Evolutionary conservation across 2,113 vertebrate species (phyloP), one percentile per base, ranked within the genome.

Genomic region (Scopus umbretta): DNA sequence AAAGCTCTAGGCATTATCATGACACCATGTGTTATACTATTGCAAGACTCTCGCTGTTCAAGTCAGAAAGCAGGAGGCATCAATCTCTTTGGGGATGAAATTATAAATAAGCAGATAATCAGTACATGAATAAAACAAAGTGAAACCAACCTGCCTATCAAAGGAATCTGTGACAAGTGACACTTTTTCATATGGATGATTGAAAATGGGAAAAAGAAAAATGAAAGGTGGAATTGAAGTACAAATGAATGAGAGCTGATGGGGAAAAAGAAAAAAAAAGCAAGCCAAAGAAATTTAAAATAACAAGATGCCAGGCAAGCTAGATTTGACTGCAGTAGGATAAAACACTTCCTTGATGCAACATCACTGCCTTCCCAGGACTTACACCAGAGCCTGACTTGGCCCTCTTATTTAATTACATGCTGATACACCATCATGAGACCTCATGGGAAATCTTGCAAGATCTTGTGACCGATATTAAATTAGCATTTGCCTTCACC

Each of bases 391-490:
- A 82, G 56, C 72, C 61, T 83, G 43, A 47, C 66, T 92, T 92
- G 83, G 91, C 36, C 58, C 78, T 82, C 67, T 87, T 89, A 80
- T 95, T 96, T 95, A 95, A 96, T 95, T 95, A 94, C 70, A 50
- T n/a, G 70, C 66, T 96, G 80, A 88, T 85, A 76, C 32, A 90
- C 13, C 26, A 94, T 91, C 86, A 85, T 82, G 25, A 96, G 78
- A 92, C 21, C 94, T 75, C 80, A 47, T 25, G 78, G 89, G 92
- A 97, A 95, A 96, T 92, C 84, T 92, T 90, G 68, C 45, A 95
- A 95, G 84, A 82, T 79, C 70, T 91, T 94, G 45, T 94, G 90
- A 95, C 70, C 94, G 70, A 80, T 89, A 96, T 89, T 91, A 96
- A 94, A 97, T 94, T 87, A 95, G 49, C 78, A 63, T 95, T 94